Percentiles rank a stretch among this genome's conserved stretches.
Conservation (phyloP, 23 tunicate species). For the Phallusia fumigata region DNA sequence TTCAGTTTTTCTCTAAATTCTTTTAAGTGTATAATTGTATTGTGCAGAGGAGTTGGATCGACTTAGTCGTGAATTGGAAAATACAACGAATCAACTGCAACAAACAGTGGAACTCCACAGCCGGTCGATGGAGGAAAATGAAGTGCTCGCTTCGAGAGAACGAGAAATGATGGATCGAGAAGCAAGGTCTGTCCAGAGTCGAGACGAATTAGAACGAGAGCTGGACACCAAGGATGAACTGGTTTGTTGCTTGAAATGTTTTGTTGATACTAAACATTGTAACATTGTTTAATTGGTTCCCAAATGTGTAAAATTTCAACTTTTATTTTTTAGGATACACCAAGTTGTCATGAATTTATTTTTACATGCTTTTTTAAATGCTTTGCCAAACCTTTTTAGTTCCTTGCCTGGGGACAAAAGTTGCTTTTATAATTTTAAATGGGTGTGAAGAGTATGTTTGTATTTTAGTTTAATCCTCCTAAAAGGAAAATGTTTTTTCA, state of each 20-base stretch:
- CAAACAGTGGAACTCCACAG: conserved; percentile 63
- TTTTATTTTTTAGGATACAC: too few relatives aligned
- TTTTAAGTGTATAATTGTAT: too few relatives aligned
- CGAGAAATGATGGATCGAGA: conserved; percentile 73
- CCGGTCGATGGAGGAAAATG: conserved; percentile 80
- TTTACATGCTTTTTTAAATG: too few relatives aligned
- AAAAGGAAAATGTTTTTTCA: too few relatives aligned
- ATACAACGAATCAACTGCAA: conserved; percentile 50
- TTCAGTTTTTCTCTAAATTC: too few relatives aligned
- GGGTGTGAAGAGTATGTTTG: not conserved
- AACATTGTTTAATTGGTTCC: too few relatives aligned
- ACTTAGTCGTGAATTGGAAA: conserved; percentile 58
- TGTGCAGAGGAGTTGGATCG: conserved; percentile 83
- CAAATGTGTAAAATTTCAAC: too few relatives aligned
- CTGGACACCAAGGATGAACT: conserved; percentile 90
- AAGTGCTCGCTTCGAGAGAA: conserved; percentile 53
- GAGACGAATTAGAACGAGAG: conserved; percentile 75
- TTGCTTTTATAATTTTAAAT: not conserved
- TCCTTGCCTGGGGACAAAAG: too few relatives aligned
- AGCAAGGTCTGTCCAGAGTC: conserved; percentile 29
- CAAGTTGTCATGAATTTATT: too few relatives aligned
- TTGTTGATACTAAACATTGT: too few relatives aligned
- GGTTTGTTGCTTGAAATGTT: conserved; percentile 19
- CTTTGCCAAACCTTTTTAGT: too few relatives aligned
- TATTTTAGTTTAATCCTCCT: too few relatives aligned